phyloP scores from a whole-genome alignment of 2,113 vertebrate genomes.

The Apaloderma vittatum region DNA sequence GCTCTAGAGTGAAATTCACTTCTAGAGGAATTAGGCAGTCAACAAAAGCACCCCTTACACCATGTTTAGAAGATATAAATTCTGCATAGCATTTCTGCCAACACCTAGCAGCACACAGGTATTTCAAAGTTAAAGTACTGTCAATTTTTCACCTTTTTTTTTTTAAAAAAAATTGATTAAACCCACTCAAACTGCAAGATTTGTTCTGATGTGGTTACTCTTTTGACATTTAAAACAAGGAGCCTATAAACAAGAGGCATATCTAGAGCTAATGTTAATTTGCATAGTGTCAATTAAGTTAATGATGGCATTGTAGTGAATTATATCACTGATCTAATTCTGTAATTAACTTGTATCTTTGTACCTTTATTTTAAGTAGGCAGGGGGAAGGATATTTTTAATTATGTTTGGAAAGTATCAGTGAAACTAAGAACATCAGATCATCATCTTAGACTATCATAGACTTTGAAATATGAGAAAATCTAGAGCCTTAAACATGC shows the following conservation, averaged over 20 bases:
- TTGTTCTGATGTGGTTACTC: background rate
- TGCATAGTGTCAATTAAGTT: background rate
- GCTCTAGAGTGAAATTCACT: background rate
- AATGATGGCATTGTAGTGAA: background rate
- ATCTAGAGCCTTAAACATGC: background rate
- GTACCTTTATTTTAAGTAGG: background rate
- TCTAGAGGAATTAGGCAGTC: background rate
- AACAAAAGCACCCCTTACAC: background rate
- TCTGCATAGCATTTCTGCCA: background rate
- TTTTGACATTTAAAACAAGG: slow-evolving; percentile 19
- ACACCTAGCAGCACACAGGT: background rate
- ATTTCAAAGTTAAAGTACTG: background rate
- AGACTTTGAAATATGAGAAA: background rate
- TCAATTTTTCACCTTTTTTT: background rate
- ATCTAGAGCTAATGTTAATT: slow-evolving; percentile 1
- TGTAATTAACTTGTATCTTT: slow-evolving; percentile 19
- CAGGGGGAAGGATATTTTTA: background rate
- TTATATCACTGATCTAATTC: background rate
- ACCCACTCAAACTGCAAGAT: background rate
- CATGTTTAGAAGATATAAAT: background rate
- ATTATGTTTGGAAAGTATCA: background rate
- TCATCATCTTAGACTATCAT: background rate
- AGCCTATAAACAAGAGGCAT: background rate
- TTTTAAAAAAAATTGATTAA: background rate
- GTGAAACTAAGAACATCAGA: background rate